Base-by-base conservation (phyloP, 2,797 vertebrate genomes). In the Sebastes aleutianus region DNA sequence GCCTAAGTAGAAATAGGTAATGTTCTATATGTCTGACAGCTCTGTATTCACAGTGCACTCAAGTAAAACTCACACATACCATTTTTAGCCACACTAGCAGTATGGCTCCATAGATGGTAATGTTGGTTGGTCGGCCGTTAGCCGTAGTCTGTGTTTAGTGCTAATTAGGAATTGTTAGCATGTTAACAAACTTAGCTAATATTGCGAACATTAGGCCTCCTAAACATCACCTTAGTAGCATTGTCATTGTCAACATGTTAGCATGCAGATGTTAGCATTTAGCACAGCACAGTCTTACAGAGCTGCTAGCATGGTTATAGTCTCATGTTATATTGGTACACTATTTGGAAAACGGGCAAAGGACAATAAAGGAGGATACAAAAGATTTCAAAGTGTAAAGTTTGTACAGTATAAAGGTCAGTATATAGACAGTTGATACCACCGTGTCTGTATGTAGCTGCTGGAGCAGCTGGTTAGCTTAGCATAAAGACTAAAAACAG, bases 1-100 rank as follows among this genome's bases (percentile, higher is more conserved):
- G 70, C 58, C 18, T 62, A 66, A 82, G 83, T 54, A 47, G 79
- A 78, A 71, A 72, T 47, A 47, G 43, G 83, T 83, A 13, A 71
- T 65, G 50, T 65, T 79, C 64, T 61, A 20, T 54, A 10, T 61
- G 70, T 50, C 53, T 6, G 11, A 73, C 70, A 71, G 70, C 57
- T 85, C 73, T 66, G 56, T 53, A 24, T 63, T 84, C 76, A 70
- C 54, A 36, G 5, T 16, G 24, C 32, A 14, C 47, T 65, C 57
- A 61, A 66, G 61, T 57, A 43, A 76, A 71, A 80, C 34, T 65
- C 54, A 34, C 27, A 80, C 47, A 39, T 65, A 27, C 31, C 39
- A 29, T 39, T 74, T 82, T 70, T 50, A 73, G 56, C 57, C 18
- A 24, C 5, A 11, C 6, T n/a, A 58, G 29, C 9, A 1, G 18